These are phyloP conservation scores for Hystrix cristata DNA, from an alignment of 2,113 vertebrate genomes.

Conservation along the genomic window DNA sequence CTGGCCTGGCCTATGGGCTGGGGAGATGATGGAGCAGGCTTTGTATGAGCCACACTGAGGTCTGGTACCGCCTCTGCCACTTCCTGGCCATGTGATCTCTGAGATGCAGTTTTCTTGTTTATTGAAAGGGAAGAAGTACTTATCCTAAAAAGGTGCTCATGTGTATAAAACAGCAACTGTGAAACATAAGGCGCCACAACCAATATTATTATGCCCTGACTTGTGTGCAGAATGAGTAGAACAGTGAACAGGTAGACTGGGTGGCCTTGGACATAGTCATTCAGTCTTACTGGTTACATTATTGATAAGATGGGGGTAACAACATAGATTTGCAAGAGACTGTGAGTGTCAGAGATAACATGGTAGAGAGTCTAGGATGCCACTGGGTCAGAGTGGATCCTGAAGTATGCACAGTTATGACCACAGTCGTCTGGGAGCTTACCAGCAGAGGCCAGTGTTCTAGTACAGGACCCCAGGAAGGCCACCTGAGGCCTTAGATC, in stretches of 20 bases:
- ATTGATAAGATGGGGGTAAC: background rate
- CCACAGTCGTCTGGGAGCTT: background rate
- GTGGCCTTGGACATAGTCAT: background rate
- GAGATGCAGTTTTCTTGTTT: constrained; percentile 29
- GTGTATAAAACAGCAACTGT: background rate
- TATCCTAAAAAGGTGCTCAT: background rate
- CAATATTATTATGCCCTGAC: background rate
- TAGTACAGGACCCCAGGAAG: background rate
- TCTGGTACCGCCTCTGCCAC: background rate
- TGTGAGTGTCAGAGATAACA: background rate
- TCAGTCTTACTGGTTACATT: background rate
- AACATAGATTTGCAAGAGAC: background rate
- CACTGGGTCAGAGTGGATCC: background rate
- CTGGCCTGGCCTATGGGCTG: background rate
- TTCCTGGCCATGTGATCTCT: background rate
- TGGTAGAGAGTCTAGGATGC: background rate
- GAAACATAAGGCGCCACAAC: background rate
- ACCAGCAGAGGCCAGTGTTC: background rate
- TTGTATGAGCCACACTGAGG: background rate
- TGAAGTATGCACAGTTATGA: background rate
- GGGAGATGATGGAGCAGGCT: background rate
- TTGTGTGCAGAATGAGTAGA: background rate
- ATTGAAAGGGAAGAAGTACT: background rate
- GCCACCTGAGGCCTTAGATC: background rate
- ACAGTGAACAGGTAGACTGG: background rate